A percentile compares a stretch with the other conserved stretches of the same genome.
phyloP scores from a whole-genome alignment of 2,797 vertebrate genomes.

The Epinephelus awoara region DNA sequence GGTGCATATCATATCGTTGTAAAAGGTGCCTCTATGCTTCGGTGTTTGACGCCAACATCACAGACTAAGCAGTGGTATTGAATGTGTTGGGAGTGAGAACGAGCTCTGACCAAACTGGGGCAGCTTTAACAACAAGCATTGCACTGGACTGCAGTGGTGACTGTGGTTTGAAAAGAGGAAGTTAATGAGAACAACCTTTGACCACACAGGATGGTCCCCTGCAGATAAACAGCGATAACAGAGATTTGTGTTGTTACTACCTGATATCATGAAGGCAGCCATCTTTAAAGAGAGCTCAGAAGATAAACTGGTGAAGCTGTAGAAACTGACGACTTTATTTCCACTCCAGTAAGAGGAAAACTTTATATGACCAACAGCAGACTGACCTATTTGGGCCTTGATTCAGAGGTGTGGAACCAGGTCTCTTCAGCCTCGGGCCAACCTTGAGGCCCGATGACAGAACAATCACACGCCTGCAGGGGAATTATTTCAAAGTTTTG shows the following conservation, averaged over 20 bases:
- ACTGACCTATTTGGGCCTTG: not conserved
- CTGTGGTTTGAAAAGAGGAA: constrained; percentile 28
- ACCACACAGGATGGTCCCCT: constrained; percentile 28
- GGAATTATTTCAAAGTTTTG: constrained; percentile 57
- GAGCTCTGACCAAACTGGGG: no score
- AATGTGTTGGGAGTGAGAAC: no score
- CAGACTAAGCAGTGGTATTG: no score
- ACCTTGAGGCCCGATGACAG: constrained; percentile 30
- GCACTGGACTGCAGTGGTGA: no score
- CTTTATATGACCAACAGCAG: not conserved
- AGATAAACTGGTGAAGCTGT: not conserved
- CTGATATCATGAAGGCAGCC: not conserved
- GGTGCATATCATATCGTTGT: no score
- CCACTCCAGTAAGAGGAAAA: not conserved
- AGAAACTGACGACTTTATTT: not conserved
- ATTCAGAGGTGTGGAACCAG: constrained; percentile 12
- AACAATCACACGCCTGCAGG: constrained; percentile 34
- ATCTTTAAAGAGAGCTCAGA: not conserved
- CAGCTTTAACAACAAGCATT: not conserved
- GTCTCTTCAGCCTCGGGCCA: not conserved
- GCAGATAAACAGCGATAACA: constrained; percentile 4
- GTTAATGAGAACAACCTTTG: constrained; percentile 52
- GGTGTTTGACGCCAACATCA: no score
- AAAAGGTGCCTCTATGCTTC: no score
- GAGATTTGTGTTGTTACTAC: not conserved